These are phyloP conservation scores for Napeogenes inachia DNA, from an alignment of 2,888 invertebrate species.

Conservation along the genomic window DNA sequence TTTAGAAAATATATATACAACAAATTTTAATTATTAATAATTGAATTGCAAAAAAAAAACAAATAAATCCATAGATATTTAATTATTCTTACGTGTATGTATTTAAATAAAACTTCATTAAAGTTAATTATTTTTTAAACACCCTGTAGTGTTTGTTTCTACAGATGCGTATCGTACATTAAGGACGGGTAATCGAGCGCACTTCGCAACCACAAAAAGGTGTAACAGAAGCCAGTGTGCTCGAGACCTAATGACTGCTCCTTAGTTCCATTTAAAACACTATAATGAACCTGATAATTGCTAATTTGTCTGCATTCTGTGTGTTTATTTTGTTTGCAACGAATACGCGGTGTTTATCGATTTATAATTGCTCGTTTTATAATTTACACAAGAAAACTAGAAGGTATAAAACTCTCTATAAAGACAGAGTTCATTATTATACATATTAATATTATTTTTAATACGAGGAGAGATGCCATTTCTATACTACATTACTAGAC, in stretches of 20 bases:
- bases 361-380: constrained; percentile 5
- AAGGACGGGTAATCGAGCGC: constrained; percentile 61
- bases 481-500: constrained; percentile 45
- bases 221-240: constrained; percentile 69
- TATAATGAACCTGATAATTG: constrained; percentile 53
- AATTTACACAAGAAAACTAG: no score
- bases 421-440: no score
- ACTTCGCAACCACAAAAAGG: constrained; percentile 60
- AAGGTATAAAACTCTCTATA: no score
- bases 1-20: no score
- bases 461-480: not conserved
- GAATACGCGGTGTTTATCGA: not conserved
- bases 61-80: no score
- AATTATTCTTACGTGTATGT: no score
- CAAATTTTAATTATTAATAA: no score
- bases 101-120: not conserved
- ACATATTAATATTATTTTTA: no score
- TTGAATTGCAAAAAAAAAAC: no score
- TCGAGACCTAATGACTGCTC: constrained; percentile 61
- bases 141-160: constrained; percentile 48
- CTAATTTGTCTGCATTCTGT: constrained; percentile 52
- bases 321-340: constrained; percentile 21
- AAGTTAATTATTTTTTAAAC: constrained; percentile 30
- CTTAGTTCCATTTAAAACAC: constrained; percentile 55
- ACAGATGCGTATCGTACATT: constrained; percentile 62